Base-by-base conservation (phyloP, 2,113 vertebrate species). In the Hylia prasina region DNA sequence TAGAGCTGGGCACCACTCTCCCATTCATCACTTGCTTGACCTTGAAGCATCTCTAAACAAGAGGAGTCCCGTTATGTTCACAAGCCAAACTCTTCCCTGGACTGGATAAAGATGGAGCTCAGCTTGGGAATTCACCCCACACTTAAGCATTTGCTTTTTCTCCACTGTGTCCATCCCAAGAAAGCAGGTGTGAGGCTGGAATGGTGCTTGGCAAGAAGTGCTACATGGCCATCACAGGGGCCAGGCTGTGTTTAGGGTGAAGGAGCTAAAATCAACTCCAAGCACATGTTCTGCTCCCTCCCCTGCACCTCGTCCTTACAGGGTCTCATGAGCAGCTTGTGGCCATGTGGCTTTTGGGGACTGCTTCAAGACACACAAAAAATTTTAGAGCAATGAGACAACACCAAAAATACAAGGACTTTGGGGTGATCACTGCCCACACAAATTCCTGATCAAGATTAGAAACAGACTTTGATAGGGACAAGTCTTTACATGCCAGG, bases 221-320 rank as follows among this genome's bases (percentile, higher is more conserved):
- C 11, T 56, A 11, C 15, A 8, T 15, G 51, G 33, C 7, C 48
- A 12, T 31, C 22, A 40, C 11, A 30, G 11, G 21, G 40, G 20
- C 57, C 70, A 66, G 61, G 22, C 42, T 48, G 16, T n/a, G 21
- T 17, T 54, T 50, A 22, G 25, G 37, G 28, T 12, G 7, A 11
- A 58, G 35, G 7, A 93, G 40, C 31, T 60, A 65, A 93, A 60
- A 30, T 19, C 53, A 80, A 9, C 35, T 72, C 53, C n/a, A 77
- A 69, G 64, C n/a, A 16, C 11, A 13, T 8, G 17, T 44, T 53
- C 66, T 65, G 7, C 11, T 8, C 7, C 25, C 8, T 48, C 35
- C 22, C 31, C 4, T 17, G 45, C 14, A 37, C 16, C 13, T 75
- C 4, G 8, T 80, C 37, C 63, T 48, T 47, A 4, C 0, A 0